Conservation (phyloP, 2,113 vertebrate species). For the Helogale parvula region DNA sequence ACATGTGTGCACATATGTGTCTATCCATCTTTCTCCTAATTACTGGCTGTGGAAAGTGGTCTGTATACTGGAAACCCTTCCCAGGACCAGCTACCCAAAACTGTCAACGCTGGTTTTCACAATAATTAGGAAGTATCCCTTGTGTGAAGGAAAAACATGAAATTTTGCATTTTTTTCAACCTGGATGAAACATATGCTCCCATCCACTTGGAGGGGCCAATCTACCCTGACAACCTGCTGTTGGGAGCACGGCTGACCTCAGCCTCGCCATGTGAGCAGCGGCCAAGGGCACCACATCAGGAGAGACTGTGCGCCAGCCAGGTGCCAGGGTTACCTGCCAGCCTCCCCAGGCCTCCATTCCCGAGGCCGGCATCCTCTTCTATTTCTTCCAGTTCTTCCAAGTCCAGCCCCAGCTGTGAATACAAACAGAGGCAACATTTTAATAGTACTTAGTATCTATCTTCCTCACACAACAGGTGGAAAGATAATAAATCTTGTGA, state of each 20-base stretch:
- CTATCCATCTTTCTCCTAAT: not conserved
- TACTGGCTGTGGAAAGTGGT: not conserved
- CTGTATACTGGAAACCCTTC: too few species aligned
- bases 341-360: constrained; percentile 91
- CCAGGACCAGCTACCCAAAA: not conserved
- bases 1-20: not conserved
- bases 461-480: not conserved
- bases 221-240: not conserved
- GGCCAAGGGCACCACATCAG: not conserved
- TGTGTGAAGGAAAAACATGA: not conserved
- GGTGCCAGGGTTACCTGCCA: constrained; percentile 88
- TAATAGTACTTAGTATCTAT: not conserved
- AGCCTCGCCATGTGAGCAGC: not conserved
- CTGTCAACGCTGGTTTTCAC: not conserved
- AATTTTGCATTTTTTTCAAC: not conserved
- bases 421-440: constrained; percentile 32
- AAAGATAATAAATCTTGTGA: not conserved
- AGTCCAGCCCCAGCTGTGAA: constrained; percentile 90
- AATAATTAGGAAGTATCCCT: not conserved
- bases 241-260: not conserved
- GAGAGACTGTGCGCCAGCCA: not conserved
- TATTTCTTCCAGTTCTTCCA: constrained; percentile 94
- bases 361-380: constrained; percentile 94
- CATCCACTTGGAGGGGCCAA: not conserved
- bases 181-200: not conserved